These are phyloP conservation scores for Acanthosepion esculentum DNA, from an alignment of 2,888 invertebrate genomes.

Conservation along the genomic window DNA sequence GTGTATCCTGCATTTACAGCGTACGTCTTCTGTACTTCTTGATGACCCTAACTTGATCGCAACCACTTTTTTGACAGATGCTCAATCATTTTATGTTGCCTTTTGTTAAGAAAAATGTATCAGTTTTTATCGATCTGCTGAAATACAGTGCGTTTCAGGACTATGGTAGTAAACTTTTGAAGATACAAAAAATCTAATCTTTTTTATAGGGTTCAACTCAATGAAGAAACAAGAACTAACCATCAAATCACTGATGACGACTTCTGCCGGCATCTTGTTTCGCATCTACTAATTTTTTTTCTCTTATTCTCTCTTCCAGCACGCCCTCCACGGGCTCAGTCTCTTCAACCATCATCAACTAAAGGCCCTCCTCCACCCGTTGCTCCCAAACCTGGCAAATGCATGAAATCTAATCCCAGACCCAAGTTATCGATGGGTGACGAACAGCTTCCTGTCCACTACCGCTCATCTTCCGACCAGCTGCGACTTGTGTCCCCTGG, in stretches of 20 bases:
- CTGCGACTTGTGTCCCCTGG: background rate
- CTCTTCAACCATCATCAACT: background rate
- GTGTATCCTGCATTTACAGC: too few species aligned
- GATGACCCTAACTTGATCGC: too few species aligned
- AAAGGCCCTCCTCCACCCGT: slow-evolving; percentile 44
- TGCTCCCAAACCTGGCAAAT: slow-evolving; percentile 40
- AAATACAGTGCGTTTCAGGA: too few species aligned
- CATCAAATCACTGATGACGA: background rate
- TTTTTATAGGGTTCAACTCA: too few species aligned
- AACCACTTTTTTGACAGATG: too few species aligned
- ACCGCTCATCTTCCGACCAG: slow-evolving; percentile 18
- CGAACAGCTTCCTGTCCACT: background rate
- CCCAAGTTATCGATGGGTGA: background rate
- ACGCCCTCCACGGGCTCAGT: background rate
- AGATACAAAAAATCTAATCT: too few species aligned
- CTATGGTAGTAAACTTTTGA: too few species aligned
- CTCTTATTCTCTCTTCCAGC: slow-evolving; percentile 24
- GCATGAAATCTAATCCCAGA: slow-evolving; percentile 11
- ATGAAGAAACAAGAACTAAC: too few species aligned
- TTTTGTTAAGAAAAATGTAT: too few species aligned
- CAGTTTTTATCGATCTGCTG: too few species aligned
- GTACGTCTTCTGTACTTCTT: too few species aligned
- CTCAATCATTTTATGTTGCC: too few species aligned
- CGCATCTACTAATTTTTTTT: slow-evolving; percentile 36
- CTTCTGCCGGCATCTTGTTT: background rate